These are phyloP conservation scores for Semaprochilodus insignis DNA, from an alignment of 2,797 vertebrate species.

Conservation along the genomic window DNA sequence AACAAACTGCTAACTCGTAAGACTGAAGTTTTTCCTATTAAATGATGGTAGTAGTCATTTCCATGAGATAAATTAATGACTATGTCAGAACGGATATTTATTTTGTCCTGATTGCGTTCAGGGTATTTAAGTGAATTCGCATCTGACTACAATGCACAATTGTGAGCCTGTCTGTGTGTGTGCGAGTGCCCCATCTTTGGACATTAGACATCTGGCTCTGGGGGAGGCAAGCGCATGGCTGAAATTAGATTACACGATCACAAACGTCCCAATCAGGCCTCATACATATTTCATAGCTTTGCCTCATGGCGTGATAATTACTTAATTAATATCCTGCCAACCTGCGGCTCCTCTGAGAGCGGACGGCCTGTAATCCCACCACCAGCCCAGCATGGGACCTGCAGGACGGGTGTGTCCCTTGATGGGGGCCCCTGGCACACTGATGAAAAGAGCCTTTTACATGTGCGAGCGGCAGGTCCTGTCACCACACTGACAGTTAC, in stretches of 20 bases:
- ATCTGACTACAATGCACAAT: slow-evolving; percentile 31
- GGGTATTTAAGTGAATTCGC: slow-evolving; percentile 36
- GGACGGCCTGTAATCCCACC: slow-evolving; percentile 73
- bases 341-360: slow-evolving; percentile 73
- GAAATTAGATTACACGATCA: slow-evolving; percentile 84
- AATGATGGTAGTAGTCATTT: slow-evolving; percentile 18
- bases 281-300: slow-evolving; percentile 81
- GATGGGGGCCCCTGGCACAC: slow-evolving; percentile 24
- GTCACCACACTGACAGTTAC: slow-evolving; percentile 59
- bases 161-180: slow-evolving; percentile 26
- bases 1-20: slow-evolving; percentile 16
- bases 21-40: neutral
- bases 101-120: slow-evolving; percentile 23
- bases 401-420: slow-evolving; percentile 44
- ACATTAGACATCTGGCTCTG: slow-evolving; percentile 67
- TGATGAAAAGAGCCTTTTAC: slow-evolving; percentile 47
- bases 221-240: slow-evolving; percentile 61
- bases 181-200: slow-evolving; percentile 28
- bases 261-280: slow-evolving; percentile 80
- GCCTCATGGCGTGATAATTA: slow-evolving; percentile 79
- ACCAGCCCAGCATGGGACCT: slow-evolving; percentile 46
- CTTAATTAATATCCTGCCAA: slow-evolving; percentile 83
- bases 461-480: slow-evolving; percentile 20
- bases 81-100: slow-evolving; percentile 33
- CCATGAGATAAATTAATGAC: slow-evolving; percentile 26